A percentile compares a stretch with the other conserved stretches of the same genome.
These are phyloP conservation scores for Discoglossus pictus DNA, from an alignment of 2,797 vertebrate species.

Conservation along the genomic window DNA sequence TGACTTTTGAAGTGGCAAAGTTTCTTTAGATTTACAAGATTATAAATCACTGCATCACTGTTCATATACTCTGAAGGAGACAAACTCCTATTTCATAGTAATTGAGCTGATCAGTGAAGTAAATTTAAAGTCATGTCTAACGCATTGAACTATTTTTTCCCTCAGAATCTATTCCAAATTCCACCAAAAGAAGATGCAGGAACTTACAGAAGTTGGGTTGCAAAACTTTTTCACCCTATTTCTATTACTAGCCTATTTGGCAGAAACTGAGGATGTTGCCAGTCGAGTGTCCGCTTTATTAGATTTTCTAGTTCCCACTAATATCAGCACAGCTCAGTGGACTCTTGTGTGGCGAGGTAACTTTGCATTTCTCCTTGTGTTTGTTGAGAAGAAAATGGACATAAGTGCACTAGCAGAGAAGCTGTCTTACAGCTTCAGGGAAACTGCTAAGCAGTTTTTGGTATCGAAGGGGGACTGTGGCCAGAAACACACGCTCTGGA, in stretches of 20 bases:
- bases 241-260: slow-evolving; percentile 79
- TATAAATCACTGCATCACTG: too few relatives aligned
- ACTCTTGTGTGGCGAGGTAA: slow-evolving; percentile 86
- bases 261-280: slow-evolving; percentile 86
- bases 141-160: too few relatives aligned
- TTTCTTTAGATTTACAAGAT: too few relatives aligned
- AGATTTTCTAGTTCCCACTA: slow-evolving; percentile 72
- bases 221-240: slow-evolving; percentile 92
- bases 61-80: too few relatives aligned
- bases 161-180: slow-evolving; percentile 96
- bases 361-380: slow-evolving; percentile 84
- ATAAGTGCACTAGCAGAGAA: slow-evolving; percentile 79
- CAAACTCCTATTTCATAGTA: too few relatives aligned
- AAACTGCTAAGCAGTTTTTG: slow-evolving; percentile 90
- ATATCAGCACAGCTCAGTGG: slow-evolving; percentile 65
- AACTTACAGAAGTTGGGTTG: slow-evolving; percentile 87
- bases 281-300: slow-evolving; percentile 83
- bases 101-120: too few relatives aligned
- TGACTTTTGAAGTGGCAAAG: too few relatives aligned
- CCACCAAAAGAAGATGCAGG: slow-evolving; percentile 89
- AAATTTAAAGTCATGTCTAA: too few relatives aligned
- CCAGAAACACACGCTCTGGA: slow-evolving; percentile 86
- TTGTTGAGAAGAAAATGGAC: slow-evolving; percentile 85
- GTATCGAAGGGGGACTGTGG: slow-evolving; percentile 80
- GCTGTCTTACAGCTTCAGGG: slow-evolving; percentile 79